Conservation (phyloP, 2,888 invertebrate genomes). For the Nesidiocoris tenuis region DNA sequence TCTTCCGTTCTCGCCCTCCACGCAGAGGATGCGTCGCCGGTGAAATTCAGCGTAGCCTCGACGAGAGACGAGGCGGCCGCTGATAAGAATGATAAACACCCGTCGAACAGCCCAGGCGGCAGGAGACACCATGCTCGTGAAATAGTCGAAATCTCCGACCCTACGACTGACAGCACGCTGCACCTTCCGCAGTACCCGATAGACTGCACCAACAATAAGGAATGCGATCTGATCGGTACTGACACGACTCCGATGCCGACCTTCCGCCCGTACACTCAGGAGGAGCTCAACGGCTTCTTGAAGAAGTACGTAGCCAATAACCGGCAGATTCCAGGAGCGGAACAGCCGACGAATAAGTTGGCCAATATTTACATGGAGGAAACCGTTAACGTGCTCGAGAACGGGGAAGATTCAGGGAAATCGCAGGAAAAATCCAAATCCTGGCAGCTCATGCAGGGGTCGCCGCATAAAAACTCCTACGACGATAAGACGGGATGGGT, state of each 20-base stretch:
- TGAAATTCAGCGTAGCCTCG: not conserved
- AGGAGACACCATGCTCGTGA: slow-evolving; percentile 32
- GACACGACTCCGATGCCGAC: slow-evolving; percentile 54
- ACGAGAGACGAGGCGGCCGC: not conserved
- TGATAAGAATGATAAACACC: not conserved
- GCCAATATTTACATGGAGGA: slow-evolving; percentile 51
- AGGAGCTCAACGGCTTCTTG: slow-evolving; percentile 53
- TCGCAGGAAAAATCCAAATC: slow-evolving; percentile 52
- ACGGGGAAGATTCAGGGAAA: slow-evolving; percentile 43
- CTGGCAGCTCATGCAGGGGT: slow-evolving; percentile 52
- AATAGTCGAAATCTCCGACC: slow-evolving; percentile 46
- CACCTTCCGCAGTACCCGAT: slow-evolving; percentile 45
- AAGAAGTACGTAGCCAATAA: slow-evolving; percentile 49
- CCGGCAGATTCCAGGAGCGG: slow-evolving; percentile 39
- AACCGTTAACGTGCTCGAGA: slow-evolving; percentile 48
- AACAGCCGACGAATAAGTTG: slow-evolving; percentile 49
- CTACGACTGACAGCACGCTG: slow-evolving; percentile 45
- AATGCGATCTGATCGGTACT: slow-evolving; percentile 32
- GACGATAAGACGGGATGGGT: slow-evolving; percentile 77
- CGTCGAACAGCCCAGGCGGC: not conserved
- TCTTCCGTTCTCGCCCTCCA: not conserved
- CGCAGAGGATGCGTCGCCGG: not conserved
- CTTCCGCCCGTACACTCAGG: slow-evolving; percentile 57
- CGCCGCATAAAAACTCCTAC: slow-evolving; percentile 59
- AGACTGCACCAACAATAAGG: slow-evolving; percentile 44